Conservation (phyloP, 1,140 invertebrate genomes). For the Drosophila arizonae region DNA sequence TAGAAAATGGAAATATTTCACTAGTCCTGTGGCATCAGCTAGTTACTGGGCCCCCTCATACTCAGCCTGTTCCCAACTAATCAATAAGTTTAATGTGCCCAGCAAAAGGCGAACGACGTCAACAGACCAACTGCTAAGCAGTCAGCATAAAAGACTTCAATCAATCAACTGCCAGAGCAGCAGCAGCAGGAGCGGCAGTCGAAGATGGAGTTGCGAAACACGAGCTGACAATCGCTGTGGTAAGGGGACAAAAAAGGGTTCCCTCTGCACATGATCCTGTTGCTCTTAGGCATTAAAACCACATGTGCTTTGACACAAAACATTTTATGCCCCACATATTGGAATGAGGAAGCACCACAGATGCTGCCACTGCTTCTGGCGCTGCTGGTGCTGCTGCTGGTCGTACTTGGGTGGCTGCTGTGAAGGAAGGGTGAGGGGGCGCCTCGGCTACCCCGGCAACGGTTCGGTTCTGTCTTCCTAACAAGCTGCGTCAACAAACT, state of each 20-base stretch:
- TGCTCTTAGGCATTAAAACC: slow-evolving; percentile 62
- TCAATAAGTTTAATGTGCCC: slow-evolving; percentile 65
- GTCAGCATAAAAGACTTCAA: slow-evolving; percentile 54
- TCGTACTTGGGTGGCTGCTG: background rate
- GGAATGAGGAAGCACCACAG: slow-evolving; percentile 7
- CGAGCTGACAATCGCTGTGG: slow-evolving; percentile 14
- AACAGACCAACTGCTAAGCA: slow-evolving; percentile 31
- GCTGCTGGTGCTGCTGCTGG: background rate
- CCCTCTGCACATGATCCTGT: slow-evolving; percentile 6
- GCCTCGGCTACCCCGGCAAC: slow-evolving; percentile 1
- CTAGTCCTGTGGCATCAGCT: background rate
- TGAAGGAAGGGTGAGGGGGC: background rate
- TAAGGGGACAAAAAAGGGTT: slow-evolving; percentile 34
- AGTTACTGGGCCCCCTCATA: background rate
- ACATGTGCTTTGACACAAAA: slow-evolving; percentile 61
- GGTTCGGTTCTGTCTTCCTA: slow-evolving; percentile 39
- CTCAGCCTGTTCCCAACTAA: slow-evolving; percentile 28
- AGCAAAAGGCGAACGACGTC: slow-evolving; percentile 30
- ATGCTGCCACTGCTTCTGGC: background rate
- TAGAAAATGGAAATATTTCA: slow-evolving; percentile 66
- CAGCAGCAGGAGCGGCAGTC: slow-evolving; percentile 63
- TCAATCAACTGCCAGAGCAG: slow-evolving; percentile 73
- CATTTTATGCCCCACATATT: slow-evolving; percentile 55
- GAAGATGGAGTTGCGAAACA: background rate
- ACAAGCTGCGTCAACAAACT: slow-evolving; percentile 79